Evolutionary conservation across 2,797 vertebrate species (phyloP).

Genomic region (Sebastes taczanowskii): DNA sequence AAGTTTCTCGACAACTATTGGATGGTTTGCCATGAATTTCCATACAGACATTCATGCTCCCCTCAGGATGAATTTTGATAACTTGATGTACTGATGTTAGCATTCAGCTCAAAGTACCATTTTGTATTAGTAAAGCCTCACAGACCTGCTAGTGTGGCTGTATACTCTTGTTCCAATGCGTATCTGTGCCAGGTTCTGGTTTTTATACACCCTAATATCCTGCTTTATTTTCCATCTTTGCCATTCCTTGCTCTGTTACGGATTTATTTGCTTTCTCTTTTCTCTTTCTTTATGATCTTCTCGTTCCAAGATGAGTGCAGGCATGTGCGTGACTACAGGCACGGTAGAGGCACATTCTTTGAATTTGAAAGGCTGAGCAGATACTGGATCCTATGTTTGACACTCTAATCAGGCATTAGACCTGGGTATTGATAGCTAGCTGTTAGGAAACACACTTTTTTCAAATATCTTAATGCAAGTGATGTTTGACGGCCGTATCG

Average conservation of each 20-base stretch:
- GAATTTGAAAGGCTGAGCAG: constrained; percentile 30
- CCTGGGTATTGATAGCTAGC: constrained; percentile 45
- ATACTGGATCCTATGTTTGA: constrained; percentile 56
- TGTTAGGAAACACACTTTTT: constrained; percentile 18
- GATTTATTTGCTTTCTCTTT: not conserved
- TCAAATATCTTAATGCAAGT: not conserved
- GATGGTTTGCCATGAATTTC: too few species aligned
- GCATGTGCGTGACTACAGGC: too few species aligned
- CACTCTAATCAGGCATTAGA: constrained; percentile 40
- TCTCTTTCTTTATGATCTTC: not conserved
- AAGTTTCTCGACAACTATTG: too few species aligned
- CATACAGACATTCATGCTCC: not conserved
- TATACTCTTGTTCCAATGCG: not conserved
- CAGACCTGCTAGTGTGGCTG: not conserved
- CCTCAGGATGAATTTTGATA: not conserved
- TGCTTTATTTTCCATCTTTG: not conserved
- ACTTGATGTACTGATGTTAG: not conserved
- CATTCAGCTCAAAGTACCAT: not conserved
- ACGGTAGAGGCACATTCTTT: not conserved
- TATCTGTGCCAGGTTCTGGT: not conserved
- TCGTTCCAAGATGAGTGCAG: not conserved
- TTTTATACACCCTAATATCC: not conserved
- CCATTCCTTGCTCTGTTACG: not conserved
- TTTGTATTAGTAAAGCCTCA: not conserved
- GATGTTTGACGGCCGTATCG: not conserved